Base-by-base conservation (phyloP, 2,888 invertebrate species). In the Agrotis ipsilon region DNA sequence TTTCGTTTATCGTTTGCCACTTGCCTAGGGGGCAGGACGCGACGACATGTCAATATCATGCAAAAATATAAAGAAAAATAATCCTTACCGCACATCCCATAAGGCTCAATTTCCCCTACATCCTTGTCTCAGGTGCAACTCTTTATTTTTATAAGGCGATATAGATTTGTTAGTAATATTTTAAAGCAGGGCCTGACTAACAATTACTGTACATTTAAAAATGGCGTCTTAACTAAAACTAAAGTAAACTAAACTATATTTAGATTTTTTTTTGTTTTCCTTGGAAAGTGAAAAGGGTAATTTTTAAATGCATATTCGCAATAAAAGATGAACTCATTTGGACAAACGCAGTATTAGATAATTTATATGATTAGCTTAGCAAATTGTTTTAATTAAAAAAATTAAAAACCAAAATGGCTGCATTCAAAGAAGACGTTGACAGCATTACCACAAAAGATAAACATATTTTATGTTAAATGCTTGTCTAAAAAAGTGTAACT, bases 201-300 rank as follows among this genome's bases (percentile, higher is more conserved):
- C n/a, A 13, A 60, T 51, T 45, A 76, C 67, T 63, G n/a, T 60
- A 78, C 58, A 78, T 63, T 45, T 39, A 43, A 49, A 52, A 72
- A 76, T 76, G 78, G 78, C 78, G 46, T 45, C 46, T 46, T 58
- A 72, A n/a, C 4, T 67, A 63, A 51, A 72, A 49, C 39, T 78
- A 54, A 66, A 21, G 7, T 54, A 62, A 78, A 18, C 54, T 52
- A 27, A 49, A 52, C 39, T 32, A 43, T 32, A 48, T 11, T 55
- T n/a, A 5, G 16, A 59, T 13, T 46, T 63, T 64, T 51, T 18
- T 32, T 43, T 46, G 11, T 63, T 64, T 51, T 18, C n/a, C 27
- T 27, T 27, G 6, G 6, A 64, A n/a, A 24, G 21, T 24, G 13
- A 55, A 21, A 45, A n/a, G n/a, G 16, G 63, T 43, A 55, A 45